phyloP scores from a whole-genome alignment of 2,888 invertebrate species.

The Priapulus caudatus region DNA sequence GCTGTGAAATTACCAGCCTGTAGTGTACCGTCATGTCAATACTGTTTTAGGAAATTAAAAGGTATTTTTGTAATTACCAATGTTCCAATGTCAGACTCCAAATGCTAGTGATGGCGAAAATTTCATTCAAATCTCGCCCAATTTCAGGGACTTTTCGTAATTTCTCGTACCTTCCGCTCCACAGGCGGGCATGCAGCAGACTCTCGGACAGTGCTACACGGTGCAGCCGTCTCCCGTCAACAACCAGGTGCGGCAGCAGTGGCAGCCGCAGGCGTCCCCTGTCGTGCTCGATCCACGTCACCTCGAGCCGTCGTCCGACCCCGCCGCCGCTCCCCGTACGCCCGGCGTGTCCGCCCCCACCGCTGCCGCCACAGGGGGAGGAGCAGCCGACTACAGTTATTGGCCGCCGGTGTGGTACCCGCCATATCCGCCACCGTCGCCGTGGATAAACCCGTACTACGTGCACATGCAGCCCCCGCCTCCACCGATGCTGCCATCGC shows the following conservation, averaged over 20 bases:
- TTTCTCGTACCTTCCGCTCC: too few species aligned
- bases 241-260: neutral
- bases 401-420: neutral
- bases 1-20: too few species aligned
- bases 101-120: too few species aligned
- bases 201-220: neutral
- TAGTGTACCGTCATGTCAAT: too few species aligned
- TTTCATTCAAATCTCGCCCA: too few species aligned
- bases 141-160: too few species aligned
- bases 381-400: neutral
- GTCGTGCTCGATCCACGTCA: neutral
- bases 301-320: neutral
- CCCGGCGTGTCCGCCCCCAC: neutral
- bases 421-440: neutral
- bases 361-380: too few species aligned
- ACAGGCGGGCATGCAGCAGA: neutral
- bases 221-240: neutral
- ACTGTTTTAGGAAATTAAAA: too few species aligned
- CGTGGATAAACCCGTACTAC: neutral
- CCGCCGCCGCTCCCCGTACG: neutral
- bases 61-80: too few species aligned
- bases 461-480: too few species aligned
- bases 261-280: neutral
- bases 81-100: too few species aligned
- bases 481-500: neutral